Percentiles rank a stretch among this genome's conserved stretches.
phyloP scores from a whole-genome alignment of 2,113 vertebrate genomes.

The Sula dactylatra region DNA sequence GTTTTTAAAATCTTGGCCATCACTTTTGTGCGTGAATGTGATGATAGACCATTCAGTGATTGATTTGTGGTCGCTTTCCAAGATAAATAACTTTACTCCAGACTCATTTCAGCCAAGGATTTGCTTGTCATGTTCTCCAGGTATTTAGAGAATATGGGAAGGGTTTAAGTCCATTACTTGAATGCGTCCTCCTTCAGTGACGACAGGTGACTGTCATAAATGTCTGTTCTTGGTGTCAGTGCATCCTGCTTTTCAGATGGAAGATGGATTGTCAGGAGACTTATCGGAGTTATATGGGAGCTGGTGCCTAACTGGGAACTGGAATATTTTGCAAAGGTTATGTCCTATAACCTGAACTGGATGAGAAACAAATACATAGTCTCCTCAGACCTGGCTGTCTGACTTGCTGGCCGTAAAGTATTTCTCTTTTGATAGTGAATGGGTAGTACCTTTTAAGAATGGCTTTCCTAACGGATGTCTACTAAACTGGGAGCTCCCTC shows the following conservation, averaged over 20 bases:
- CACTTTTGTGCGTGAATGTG: background rate
- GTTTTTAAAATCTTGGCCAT: background rate
- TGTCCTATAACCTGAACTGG: too few species aligned
- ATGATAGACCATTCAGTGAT: background rate
- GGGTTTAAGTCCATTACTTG: accelerated
- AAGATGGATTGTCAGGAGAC: background rate
- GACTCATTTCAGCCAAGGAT: background rate
- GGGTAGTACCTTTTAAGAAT: background rate
- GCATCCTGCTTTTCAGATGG: background rate
- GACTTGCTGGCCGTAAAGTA: background rate
- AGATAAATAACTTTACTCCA: background rate
- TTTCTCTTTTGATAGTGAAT: background rate
- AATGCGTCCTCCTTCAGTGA: accelerated
- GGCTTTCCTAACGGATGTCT: background rate
- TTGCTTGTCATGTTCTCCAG: background rate
- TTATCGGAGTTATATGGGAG: background rate
- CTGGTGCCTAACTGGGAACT: background rate
- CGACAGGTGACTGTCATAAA: background rate
- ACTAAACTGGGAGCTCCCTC: background rate
- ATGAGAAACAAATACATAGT: background rate
- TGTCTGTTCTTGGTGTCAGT: background rate
- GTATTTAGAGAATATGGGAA: background rate
- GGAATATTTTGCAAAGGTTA: background rate
- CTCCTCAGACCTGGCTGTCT: background rate
- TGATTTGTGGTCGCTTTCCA: background rate